phyloP scores from a whole-genome alignment of 2,113 vertebrate species.

The Tachycineta bicolor region DNA sequence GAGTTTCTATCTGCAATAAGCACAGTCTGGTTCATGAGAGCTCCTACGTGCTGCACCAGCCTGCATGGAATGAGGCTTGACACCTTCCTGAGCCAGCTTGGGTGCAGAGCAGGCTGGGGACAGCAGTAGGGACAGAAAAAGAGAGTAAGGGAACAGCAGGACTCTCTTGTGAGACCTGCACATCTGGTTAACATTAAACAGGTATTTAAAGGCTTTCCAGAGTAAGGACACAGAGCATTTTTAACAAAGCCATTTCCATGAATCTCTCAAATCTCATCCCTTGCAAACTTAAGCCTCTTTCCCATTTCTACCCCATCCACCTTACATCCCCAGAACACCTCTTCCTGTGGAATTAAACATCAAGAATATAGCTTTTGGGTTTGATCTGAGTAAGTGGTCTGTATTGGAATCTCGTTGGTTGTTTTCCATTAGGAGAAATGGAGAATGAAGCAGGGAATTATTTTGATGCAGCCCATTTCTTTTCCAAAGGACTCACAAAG shows the following conservation, averaged over 20 bases:
- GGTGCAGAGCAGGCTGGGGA: not conserved
- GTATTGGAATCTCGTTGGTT: not conserved
- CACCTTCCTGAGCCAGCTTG: not conserved
- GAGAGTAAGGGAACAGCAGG: not conserved
- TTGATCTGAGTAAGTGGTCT: not conserved
- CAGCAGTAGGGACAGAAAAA: not conserved
- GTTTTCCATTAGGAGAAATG: not conserved
- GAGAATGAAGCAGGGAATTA: not conserved
- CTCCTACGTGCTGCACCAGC: accelerated
- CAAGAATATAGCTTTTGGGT: not conserved
- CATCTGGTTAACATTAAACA: not conserved
- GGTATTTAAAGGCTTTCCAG: not conserved
- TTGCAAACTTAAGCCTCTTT: not conserved
- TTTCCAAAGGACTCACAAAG: not conserved
- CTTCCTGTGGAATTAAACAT: not conserved
- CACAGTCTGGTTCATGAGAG: not conserved
- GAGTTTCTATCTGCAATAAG: not conserved
- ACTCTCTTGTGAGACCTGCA: not conserved
- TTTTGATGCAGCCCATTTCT: not conserved
- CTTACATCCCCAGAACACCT: not conserved
- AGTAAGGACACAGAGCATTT: not conserved
- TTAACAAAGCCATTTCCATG: not conserved
- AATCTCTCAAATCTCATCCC: not conserved
- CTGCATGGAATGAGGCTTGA: not conserved
- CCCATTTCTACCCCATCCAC: not conserved